Evolutionary conservation across 2,888 invertebrate species (phyloP), one percentile per base, ranked within the genome.

Genomic region (Meloe dianella): DNA sequence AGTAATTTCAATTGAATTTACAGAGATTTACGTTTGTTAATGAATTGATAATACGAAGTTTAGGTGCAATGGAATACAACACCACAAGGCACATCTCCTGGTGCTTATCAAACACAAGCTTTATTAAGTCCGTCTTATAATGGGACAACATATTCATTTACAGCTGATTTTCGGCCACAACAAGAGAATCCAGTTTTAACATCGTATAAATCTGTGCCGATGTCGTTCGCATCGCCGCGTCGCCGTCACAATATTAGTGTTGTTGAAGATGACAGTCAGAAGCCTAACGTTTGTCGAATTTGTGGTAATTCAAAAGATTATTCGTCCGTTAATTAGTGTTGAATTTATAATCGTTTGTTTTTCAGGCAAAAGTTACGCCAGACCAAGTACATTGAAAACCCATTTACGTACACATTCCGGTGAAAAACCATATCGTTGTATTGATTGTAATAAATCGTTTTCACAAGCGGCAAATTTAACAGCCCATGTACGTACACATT

Each of bases 391-490:
- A 0, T 85, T 99, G 70, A 98, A 98, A 86, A 98, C 98, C 0
- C 98, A 98, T 84, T 88, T 98, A 65, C 87, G 98, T 63, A 98
- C 98, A 0, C 98, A 98, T 83, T 95, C 95, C 3, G 98, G 98
- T 0, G 98, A 98, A 83, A 90, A 97, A 75, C 96, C 96, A 0
- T 94, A 95, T 84, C 87, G 92, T 65, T 97, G 97, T 82, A 91
- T 92, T 60, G 96, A 96, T 79, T 98, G 97, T 85, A 94, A 94
- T 83, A 98, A 98, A 84, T 96, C 96, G 74, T 98, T 98, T 85
- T 96, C 96, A 59, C 98, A 99, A 85, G 98, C 98, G 57, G 98
- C 98, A 71, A 99, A 99, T 85, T 86, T 99, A 74, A 98, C 98
- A 9, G 98, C 98, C 12, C 98, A 99, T 84, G 94, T 97, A 20